Evolutionary conservation across 64 coral and sea anemone species (phyloP).

Genomic region (Astreopora myriophthalma): DNA sequence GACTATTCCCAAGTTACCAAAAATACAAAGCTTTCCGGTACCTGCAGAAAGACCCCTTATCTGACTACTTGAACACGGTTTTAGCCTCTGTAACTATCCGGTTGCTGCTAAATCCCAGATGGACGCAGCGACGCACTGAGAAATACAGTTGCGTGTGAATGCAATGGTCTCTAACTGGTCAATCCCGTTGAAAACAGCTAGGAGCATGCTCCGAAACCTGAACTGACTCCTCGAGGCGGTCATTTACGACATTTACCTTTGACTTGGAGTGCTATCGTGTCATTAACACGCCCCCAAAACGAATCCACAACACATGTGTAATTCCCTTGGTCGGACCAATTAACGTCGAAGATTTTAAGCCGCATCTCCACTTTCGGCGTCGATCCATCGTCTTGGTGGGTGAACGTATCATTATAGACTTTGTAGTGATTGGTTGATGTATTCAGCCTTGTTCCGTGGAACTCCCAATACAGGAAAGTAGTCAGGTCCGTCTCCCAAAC

Average conservation of each 20-base stretch:
- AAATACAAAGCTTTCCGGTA: too few species aligned
- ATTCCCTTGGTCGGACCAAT: neutral
- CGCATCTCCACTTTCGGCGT: neutral
- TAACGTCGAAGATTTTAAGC: neutral
- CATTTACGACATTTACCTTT: neutral
- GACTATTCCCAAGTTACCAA: too few species aligned
- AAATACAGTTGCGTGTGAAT: too few species aligned
- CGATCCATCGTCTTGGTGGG: neutral
- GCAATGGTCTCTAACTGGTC: too few species aligned
- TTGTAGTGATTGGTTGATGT: neutral
- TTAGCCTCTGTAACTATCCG: too few species aligned
- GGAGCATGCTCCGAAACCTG: neutral
- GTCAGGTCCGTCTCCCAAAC: neutral
- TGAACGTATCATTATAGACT: neutral
- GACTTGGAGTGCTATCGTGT: neutral
- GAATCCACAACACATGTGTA: neutral
- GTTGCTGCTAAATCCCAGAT: too few species aligned
- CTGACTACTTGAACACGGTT: too few species aligned
- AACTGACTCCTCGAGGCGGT: too few species aligned
- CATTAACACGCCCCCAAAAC: neutral
- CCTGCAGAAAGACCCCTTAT: too few species aligned
- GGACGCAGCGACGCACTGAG: too few species aligned
- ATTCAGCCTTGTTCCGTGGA: neutral
- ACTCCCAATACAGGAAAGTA: neutral
- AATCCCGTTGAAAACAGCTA: too few species aligned